phyloP scores from a whole-genome alignment of 2,888 invertebrate species.

The Cantharis flavilabris region DNA sequence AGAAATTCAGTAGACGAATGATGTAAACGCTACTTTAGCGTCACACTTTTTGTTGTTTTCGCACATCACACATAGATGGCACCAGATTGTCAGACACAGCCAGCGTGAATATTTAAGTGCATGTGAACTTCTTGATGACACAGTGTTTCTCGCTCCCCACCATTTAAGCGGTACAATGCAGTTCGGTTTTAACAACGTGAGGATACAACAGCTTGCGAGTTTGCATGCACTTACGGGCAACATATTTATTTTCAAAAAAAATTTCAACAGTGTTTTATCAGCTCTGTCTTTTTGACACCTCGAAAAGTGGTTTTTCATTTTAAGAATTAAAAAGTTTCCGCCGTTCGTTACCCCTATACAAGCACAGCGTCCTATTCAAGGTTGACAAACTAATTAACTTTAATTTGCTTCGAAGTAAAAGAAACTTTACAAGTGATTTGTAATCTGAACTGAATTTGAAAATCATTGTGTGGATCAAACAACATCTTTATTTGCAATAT shows the following conservation, averaged over 20 bases:
- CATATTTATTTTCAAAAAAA: not conserved
- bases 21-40: too few species aligned
- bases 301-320: not conserved
- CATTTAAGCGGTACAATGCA: not conserved
- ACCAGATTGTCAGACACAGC: not conserved
- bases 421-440: not conserved
- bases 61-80: not conserved
- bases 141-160: not conserved
- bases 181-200: not conserved
- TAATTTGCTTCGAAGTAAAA: not conserved
- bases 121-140: not conserved
- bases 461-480: not conserved
- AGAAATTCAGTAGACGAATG: too few species aligned
- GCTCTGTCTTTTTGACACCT: not conserved
- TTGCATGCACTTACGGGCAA: not conserved
- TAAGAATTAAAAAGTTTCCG: not conserved
- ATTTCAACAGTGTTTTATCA: not conserved
- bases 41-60: not conserved
- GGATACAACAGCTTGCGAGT: not conserved
- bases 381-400: not conserved
- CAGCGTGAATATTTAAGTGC: not conserved
- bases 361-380: not conserved
- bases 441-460: not conserved
- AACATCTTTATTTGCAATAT: conserved; percentile 2
- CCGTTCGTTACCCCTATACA: not conserved